These are phyloP conservation scores for Piliocolobus tephrosceles DNA, from an alignment of 2,113 vertebrate species.

Conservation along the genomic window DNA sequence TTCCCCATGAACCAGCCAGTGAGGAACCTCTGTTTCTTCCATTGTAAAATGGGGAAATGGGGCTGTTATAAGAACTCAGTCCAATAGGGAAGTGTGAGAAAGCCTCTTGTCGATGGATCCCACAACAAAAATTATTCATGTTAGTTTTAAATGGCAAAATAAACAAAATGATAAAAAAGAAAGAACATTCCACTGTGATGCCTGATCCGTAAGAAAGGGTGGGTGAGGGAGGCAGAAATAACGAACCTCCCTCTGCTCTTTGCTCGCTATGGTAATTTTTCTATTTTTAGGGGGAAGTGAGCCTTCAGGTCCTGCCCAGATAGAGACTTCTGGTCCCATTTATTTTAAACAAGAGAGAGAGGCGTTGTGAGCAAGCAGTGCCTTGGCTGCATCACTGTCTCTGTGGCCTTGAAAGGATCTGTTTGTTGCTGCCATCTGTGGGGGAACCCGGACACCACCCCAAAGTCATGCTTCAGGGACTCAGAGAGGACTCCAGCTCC, in stretches of 20 bases:
- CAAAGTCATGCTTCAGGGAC: neutral
- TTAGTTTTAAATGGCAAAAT: neutral
- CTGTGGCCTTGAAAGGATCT: neutral
- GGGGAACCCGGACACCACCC: neutral
- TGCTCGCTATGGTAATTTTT: conserved; percentile 32
- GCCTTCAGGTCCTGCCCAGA: conserved; percentile 38
- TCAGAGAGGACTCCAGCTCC: neutral
- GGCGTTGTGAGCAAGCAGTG: neutral
- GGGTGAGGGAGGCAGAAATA: neutral
- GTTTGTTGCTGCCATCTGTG: neutral
- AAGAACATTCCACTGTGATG: neutral
- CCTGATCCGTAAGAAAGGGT: neutral
- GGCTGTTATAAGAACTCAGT: fast-evolving
- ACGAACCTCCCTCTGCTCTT: neutral
- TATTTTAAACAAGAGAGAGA: neutral
- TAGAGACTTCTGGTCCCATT: conserved; percentile 40
- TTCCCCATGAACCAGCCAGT: neutral
- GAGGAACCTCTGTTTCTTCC: neutral
- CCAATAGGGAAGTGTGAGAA: neutral
- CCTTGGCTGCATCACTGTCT: neutral
- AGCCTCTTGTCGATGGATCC: neutral
- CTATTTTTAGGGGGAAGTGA: conserved; percentile 23
- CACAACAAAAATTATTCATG: neutral
- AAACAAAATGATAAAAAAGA: neutral
- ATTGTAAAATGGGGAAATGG: neutral